Evolutionary conservation across 2,797 vertebrate genomes (phyloP), one percentile per base, ranked within the genome.

Genomic region (Aeoliscus strigatus): DNA sequence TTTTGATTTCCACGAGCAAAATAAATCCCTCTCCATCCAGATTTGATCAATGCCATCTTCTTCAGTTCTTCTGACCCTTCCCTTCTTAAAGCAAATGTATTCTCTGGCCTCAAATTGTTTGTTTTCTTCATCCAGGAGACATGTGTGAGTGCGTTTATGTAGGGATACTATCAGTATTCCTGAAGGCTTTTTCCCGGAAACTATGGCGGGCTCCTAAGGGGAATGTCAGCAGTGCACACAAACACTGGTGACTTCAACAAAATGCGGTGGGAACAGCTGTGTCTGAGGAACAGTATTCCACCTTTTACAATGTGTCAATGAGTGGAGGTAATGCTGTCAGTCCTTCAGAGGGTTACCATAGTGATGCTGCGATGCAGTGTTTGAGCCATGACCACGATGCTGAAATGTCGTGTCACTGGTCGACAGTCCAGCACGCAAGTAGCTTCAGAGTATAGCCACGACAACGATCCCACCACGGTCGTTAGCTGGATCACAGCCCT

Each of bases 271-370:
- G 66, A 70, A 69, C 62, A 57, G 52, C 60, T 46, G 60, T 47
- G 51, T 13, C 52, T 27, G 57, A 31, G 58, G 66, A 69, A 75
- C 49, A 67, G 70, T 54, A 67, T 50, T 32, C 44, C 59, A 70
- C 73, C 65, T 79, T 71, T 3, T 56, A 64, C 63, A 64, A 79
- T 61, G 66, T 74, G 66, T 43, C 84, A 85, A 86, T 81, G 69
- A 77, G 63, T 21, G 6, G 50, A 59, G 60, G 49, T 52, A 55
- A 79, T 68, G 66, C 70, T 47, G 54, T 57, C 45, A 29, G 57
- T 56, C 57, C 57, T 68, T 75, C 6, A 63, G 47, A 56, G 80
- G 62, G 85, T 87, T 80, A 61, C 67, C 77, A 76, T 77, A 42
- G 77, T 27, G 76, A 83, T 42, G 47, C 18, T n/a, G n/a, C 29